Conservation (phyloP, 2,113 vertebrate species). For the Pica pica region DNA sequence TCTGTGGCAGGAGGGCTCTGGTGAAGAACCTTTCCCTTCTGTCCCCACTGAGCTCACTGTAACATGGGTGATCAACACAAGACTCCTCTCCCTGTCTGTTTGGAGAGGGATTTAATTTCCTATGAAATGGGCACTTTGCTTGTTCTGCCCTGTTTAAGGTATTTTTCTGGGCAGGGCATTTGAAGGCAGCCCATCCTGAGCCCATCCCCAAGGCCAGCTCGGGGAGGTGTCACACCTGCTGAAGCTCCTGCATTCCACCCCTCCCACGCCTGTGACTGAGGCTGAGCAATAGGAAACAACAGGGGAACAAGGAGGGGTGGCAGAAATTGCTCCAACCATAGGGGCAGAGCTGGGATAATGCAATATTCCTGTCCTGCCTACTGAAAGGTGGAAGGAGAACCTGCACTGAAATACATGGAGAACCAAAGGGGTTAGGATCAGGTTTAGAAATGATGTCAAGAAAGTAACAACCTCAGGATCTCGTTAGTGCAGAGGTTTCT, state of each 20-base stretch:
- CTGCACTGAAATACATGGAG: fast-evolving
- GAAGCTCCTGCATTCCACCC: neutral
- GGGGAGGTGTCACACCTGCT: fast-evolving
- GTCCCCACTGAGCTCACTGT: neutral
- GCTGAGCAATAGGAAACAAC: fast-evolving
- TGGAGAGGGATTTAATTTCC: neutral
- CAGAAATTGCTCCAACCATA: neutral
- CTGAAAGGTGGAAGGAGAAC: neutral
- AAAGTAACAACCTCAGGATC: too few species aligned
- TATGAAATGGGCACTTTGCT: neutral
- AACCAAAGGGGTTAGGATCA: neutral
- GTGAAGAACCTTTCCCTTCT: neutral
- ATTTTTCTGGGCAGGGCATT: neutral
- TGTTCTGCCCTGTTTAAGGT: neutral
- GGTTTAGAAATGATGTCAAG: neutral
- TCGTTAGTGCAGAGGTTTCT: neutral
- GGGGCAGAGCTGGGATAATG: fast-evolving
- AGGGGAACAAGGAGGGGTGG: fast-evolving
- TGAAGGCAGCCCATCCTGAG: neutral
- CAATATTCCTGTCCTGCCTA: neutral
- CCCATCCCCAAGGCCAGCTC: fast-evolving
- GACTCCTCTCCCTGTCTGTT: neutral
- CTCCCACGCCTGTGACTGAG: fast-evolving
- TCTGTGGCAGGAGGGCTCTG: neutral
- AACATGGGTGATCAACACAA: neutral